These are phyloP conservation scores for Aleiodes leptofemur DNA, from an alignment of 2,888 invertebrate species.

Conservation along the genomic window DNA sequence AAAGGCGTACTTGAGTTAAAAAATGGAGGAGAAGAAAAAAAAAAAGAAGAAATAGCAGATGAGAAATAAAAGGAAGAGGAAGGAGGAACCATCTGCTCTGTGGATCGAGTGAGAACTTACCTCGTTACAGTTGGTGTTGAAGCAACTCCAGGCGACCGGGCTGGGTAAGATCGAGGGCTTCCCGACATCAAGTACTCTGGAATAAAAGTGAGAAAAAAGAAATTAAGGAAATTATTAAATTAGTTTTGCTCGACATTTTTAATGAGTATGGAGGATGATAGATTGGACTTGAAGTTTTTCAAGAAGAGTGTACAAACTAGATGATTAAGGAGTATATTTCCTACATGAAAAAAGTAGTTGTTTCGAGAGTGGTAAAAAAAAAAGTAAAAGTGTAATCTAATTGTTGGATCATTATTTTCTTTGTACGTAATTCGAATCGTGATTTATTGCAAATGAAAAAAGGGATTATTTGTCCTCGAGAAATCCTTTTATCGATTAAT, in stretches of 20 bases:
- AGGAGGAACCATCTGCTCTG: constrained; percentile 23
- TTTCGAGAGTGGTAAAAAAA: no score
- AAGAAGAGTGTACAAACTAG: background rate
- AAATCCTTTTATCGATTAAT: no score
- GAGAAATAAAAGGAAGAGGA: background rate
- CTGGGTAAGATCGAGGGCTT: constrained; percentile 72
- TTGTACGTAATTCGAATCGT: no score
- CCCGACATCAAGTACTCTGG: constrained; percentile 74
- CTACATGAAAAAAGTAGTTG: no score
- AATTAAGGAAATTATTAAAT: constrained; percentile 15
- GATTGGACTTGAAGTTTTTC: background rate
- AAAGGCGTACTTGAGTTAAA: background rate
- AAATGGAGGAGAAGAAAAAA: constrained; percentile 7
- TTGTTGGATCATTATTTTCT: no score
- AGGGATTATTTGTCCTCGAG: no score
- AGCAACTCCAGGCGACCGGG: constrained; percentile 68
- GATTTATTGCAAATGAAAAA: no score
- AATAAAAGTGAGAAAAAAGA: constrained; percentile 54
- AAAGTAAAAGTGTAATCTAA: no score
- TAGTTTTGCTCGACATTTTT: constrained; percentile 22
- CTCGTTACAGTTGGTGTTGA: constrained; percentile 70
- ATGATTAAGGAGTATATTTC: background rate
- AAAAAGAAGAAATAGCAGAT: background rate
- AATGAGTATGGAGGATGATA: constrained; percentile 16
- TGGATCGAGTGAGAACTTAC: constrained; percentile 57